Percentiles rank a stretch among this genome's conserved stretches.
These are phyloP conservation scores for Uloborus diversus DNA, from an alignment of 1,140 invertebrate species.

Conservation along the genomic window DNA sequence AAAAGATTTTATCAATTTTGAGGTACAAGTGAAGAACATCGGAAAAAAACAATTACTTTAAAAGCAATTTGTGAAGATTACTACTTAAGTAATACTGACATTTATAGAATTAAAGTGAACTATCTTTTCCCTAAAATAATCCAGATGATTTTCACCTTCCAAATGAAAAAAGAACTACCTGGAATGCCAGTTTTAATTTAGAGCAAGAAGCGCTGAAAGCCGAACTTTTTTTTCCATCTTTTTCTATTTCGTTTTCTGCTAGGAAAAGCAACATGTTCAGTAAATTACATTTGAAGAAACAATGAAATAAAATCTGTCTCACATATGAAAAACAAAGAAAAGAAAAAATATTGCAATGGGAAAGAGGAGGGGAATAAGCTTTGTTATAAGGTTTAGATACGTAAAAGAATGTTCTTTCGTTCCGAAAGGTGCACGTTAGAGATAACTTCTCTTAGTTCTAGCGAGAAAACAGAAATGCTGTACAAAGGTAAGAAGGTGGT, in stretches of 20 bases:
- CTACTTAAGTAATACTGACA: no score
- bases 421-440: background rate
- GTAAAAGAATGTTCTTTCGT: constrained; percentile 21
- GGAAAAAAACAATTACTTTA: no score
- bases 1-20: no score
- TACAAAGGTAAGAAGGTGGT: constrained; percentile 8
- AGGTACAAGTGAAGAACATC: no score
- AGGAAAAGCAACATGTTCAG: constrained; percentile 9
- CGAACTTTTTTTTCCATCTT: background rate
- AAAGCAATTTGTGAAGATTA: no score
- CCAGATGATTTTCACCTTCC: no score
- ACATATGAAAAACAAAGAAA: background rate
- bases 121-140: no score
- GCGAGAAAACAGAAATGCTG: constrained; percentile 32
- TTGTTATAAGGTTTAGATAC: constrained; percentile 26
- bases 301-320: constrained; percentile 38
- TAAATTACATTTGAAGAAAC: constrained; percentile 41
- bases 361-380: background rate
- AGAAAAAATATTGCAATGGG: background rate
- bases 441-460: constrained; percentile 19
- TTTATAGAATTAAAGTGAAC: no score
- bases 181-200: no score
- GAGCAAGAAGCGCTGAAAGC: no score
- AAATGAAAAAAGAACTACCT: no score
- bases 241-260: background rate